These are phyloP conservation scores for Drosophila atripex DNA, from an alignment of 2,888 invertebrate genomes.

Conservation along the genomic window DNA sequence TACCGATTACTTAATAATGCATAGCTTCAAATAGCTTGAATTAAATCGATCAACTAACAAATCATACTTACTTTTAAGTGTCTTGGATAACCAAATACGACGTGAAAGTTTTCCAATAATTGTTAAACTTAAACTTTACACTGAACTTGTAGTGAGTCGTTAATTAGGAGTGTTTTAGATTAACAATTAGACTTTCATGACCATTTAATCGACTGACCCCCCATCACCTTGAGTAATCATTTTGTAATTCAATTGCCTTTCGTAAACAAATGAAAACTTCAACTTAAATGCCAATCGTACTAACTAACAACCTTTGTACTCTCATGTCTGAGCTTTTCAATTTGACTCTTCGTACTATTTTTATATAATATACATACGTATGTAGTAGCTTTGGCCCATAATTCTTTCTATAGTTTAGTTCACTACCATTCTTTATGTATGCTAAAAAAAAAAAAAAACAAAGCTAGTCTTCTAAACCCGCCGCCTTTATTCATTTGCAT, in stretches of 20 bases:
- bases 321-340: neutral
- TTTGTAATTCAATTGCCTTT: conserved; percentile 10
- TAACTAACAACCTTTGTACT: conserved; percentile 3
- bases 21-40: neutral
- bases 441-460: too few species aligned
- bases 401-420: too few species aligned
- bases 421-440: too few species aligned
- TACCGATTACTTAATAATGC: neutral
- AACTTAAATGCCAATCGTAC: neutral
- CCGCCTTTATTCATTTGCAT: too few species aligned
- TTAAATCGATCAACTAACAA: neutral
- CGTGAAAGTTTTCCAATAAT: too few species aligned
- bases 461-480: too few species aligned
- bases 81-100: too few species aligned
- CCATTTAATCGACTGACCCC: conserved; percentile 27
- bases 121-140: neutral
- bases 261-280: conserved; percentile 8
- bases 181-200: conserved; percentile 20
- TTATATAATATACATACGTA: too few species aligned
- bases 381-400: too few species aligned
- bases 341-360: too few species aligned
- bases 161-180: conserved; percentile 2
- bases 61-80: too few species aligned
- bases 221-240: conserved; percentile 14
- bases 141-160: neutral